Base-by-base conservation (phyloP, 1,140 invertebrate species). In the Euschistus heros region DNA sequence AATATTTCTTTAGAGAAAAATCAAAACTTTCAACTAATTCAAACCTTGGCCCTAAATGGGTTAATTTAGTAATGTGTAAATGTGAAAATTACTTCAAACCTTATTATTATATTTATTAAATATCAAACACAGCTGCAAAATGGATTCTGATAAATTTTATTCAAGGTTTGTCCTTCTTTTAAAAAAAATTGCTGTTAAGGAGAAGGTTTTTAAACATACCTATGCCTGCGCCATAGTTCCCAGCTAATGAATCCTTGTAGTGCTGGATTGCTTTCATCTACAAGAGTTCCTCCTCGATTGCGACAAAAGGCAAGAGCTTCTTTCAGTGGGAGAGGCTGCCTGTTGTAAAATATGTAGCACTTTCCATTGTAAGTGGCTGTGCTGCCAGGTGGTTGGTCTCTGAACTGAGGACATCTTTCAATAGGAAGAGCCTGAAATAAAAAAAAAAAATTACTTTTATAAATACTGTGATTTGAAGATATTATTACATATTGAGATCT, bases 331-430 rank as follows among this genome's bases (percentile, higher is more conserved):
- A 88, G 74, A 0, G 90, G 89, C 71, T 94, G 90, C 30, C 90
- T 79, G 72, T 93, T 92, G 76, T 95, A 94, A 77, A 96, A 97
- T 67, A 94, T 91, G 74, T 97, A 97, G 75, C 93, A 97, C 77
- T 95, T 95, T 59, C 92, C 92, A 73, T 95, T 95, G 76, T 96
- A 97, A 0, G 92, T 95, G 2, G 92, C 91, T 0, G 91, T 89
- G 33, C 88, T 91, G 15, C 92, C 93, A 0, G 91, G 90, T 0
- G 91, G 91, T 73, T 94, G 91, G 73, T 95, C 92, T 27, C 92
- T 75, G 75, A 94, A 94, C 68, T 92, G 89, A 0, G 92, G 92
- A 75, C 92, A 96, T 65, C 92, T 80, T 76, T 95, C 93, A 66
- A 95, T 94, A 0, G 92, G 92, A 66, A 96, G 73, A 0, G 92